These are phyloP conservation scores for Druon quercuslanigerum DNA, from an alignment of 1,140 invertebrate species.

Conservation along the genomic window DNA sequence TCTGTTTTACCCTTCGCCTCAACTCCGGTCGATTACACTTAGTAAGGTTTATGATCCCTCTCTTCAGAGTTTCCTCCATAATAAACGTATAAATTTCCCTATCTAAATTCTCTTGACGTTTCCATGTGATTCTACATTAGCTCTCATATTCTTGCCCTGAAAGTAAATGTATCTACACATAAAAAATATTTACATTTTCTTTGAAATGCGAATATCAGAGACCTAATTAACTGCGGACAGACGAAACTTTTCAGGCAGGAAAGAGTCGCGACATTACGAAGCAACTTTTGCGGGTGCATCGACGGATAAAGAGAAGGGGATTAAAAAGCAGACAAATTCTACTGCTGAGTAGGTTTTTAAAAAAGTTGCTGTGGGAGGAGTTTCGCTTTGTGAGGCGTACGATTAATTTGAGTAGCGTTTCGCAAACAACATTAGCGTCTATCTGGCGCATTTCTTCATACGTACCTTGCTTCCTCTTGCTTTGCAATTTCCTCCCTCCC, in stretches of 20 bases:
- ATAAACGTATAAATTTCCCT: too few relatives aligned
- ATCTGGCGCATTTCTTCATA: conserved; percentile 35
- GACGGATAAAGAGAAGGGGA: conserved; percentile 16
- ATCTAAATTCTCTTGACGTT: too few relatives aligned
- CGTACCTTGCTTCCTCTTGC: conserved; percentile 30
- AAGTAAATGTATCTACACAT: too few relatives aligned
- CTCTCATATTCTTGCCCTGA: too few relatives aligned
- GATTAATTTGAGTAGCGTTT: conserved; percentile 40
- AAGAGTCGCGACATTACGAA: conserved; percentile 23
- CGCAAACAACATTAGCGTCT: conserved; percentile 49
- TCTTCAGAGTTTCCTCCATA: too few relatives aligned
- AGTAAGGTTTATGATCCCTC: too few relatives aligned
- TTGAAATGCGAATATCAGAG: too few relatives aligned
- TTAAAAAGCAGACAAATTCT: conserved; percentile 24
- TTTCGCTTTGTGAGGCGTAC: conserved; percentile 14
- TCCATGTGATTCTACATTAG: too few relatives aligned
- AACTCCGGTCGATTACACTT: too few relatives aligned
- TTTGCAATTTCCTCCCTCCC: background rate
- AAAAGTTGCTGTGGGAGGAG: background rate
- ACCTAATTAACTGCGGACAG: background rate
- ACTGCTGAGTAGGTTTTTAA: background rate
- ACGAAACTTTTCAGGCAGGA: conserved; percentile 2
- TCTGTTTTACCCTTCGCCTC: too few relatives aligned
- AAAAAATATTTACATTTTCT: too few relatives aligned
- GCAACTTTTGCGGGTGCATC: conserved; percentile 7